phyloP scores from a whole-genome alignment of 2,888 invertebrate species.

The Polydesmus complanatus region DNA sequence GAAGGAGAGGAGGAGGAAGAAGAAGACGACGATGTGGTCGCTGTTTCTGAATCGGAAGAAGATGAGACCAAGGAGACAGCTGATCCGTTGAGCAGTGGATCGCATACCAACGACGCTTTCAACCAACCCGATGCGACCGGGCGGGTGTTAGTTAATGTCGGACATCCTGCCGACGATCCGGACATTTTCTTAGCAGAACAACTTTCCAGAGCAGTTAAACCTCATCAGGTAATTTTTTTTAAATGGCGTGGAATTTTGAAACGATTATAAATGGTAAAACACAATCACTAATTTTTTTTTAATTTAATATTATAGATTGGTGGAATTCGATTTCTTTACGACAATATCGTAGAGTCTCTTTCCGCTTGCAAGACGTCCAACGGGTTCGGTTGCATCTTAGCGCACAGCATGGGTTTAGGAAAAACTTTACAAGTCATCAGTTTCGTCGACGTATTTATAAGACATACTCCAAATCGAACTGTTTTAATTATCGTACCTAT shows the following conservation, averaged over 20 bases:
- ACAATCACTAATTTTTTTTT: neutral
- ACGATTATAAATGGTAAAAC: no score
- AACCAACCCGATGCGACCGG: slow-evolving; percentile 85
- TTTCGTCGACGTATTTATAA: slow-evolving; percentile 88
- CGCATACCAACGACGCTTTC: slow-evolving; percentile 83
- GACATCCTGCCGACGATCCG: slow-evolving; percentile 76
- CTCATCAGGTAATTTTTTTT: slow-evolving; percentile 59
- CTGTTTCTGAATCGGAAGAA: slow-evolving; percentile 58
- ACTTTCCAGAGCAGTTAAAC: slow-evolving; percentile 78
- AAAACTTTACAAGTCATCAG: slow-evolving; percentile 89
- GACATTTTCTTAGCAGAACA: slow-evolving; percentile 83
- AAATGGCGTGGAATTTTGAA: neutral
- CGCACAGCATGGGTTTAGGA: slow-evolving; percentile 99
- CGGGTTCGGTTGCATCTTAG: slow-evolving; percentile 95
- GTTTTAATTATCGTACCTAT: slow-evolving; percentile 96
- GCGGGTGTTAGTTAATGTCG: slow-evolving; percentile 80
- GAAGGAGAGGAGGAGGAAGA: slow-evolving; percentile 18
- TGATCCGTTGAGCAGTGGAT: slow-evolving; percentile 79
- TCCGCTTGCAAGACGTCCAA: slow-evolving; percentile 66
- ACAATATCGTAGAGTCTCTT: slow-evolving; percentile 90
- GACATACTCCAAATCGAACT: slow-evolving; percentile 73
- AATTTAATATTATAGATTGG: slow-evolving; percentile 48
- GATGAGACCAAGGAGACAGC: slow-evolving; percentile 67
- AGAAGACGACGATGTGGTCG: slow-evolving; percentile 51
- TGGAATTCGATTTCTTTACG: slow-evolving; percentile 87